Evolutionary conservation across 2,797 vertebrate genomes (phyloP), one percentile per base, ranked within the genome.

Genomic region (Scolopax bukidnonensis): DNA sequence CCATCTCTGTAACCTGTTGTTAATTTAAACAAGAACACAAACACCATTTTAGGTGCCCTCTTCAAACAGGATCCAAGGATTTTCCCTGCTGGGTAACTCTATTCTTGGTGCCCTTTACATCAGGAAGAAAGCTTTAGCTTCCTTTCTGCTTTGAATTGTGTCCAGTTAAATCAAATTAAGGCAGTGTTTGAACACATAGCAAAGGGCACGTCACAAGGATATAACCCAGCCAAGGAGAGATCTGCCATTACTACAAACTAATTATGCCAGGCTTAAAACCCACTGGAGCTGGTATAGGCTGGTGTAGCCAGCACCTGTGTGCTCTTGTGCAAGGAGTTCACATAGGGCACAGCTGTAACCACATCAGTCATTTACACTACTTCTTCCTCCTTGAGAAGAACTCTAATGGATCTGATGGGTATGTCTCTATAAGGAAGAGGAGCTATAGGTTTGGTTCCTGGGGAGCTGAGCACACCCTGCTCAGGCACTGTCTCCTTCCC

Each of bases 391-490:
- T 54, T 65, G 32, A 23, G 64, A 61, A 71, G 48, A 76, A 2
- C 11, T 48, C 24, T 18, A 24, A 14, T 73, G 61, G 38, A 38
- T 84, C 40, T 73, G 56, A 27, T 69, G 59, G 8, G 7, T 57
- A 5, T 27, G 33, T 11, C 48, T 78, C 23, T 32, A 1, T 45
- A 50, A 78, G 50, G 50, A 84, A 73, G 59, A 76, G 10, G 32
- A 81, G 48, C 61, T 84, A 13, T 23, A 65, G 56, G 14, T 68
- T 57, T 11, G 28, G 36, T 53, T 77, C 33, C 20, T 64, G 33
- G 20, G 28, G 36, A 80, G 36, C 45, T 63, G 24, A 80, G 68
- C 43, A 28, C 0, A 0, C 16, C 48, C 68, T n/a, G 0, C 41
- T 65, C 32, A 63, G 36, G 40, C 38, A 38, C 15, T 47, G 48